Base-by-base conservation (phyloP, 2,888 invertebrate genomes). In the Agelastica alni region DNA sequence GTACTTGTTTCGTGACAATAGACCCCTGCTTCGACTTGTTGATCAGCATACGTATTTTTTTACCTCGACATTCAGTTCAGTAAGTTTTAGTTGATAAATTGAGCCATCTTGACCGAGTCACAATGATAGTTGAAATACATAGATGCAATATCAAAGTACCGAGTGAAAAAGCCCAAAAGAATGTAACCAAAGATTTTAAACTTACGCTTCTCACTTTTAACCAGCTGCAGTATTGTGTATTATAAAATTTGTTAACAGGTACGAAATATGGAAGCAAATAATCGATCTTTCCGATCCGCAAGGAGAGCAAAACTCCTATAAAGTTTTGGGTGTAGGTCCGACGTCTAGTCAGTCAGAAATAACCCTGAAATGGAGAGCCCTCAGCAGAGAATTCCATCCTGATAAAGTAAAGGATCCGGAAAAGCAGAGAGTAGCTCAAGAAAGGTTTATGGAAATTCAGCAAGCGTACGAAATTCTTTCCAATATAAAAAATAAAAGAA, bases 401-500 rank as follows among this genome's bases (percentile, higher is more conserved):
- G 96, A 97, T 71, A 93, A 93, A 74, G 88, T 89, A 3, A 91
- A 91, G 70, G 89, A 92, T 58, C 79, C 80, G 0, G 82, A 81
- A 2, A 77, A 81, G 1, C 82, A 83, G 52, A 84, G 90, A 32
- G 81, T 77, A 1, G 94, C 93, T 0, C 91, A 95, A 70, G 89
- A 91, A 62, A 86, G 83, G 46, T 96, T 96, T 74, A 91, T 96
- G 82, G 93, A 95, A 69, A 91, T 96, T 58, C 94, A 95, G 69
- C 89, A 92, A 71, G 94, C 96, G 0, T 96, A 95, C 73, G 94
- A 92, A 71, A 87, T 91, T 34, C 79, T 96, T 0, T 93, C 92
- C 5, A 91, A 87, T 64, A 89, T 89, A 63, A 92, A 93, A 70
- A 84, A 85, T 46, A 86, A 88, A 60, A 80, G 93, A 43, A 83